Evolutionary conservation across 2,888 invertebrate species (phyloP), one percentile per base, ranked within the genome.

Genomic region (Scrobipalpa costella): DNA sequence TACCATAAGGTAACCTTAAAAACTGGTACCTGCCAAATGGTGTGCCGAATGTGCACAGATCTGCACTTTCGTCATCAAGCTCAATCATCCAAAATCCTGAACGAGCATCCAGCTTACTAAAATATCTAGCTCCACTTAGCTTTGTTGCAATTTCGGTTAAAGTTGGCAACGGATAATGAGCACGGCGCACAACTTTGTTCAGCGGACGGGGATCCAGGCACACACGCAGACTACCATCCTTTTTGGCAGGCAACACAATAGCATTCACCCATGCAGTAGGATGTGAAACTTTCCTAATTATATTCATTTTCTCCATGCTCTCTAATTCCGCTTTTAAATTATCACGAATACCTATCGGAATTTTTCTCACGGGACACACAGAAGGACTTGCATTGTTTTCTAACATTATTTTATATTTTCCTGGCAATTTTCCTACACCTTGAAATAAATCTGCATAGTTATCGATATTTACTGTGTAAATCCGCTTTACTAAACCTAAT

Each of bases 381-480:
- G 67, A 63, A n/a, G 68, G 67, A 38, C 63, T 63, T 7, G 66
- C 65, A 57, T 47, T 62, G 21, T 64, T 49, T 57, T 73, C 68
- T 7, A 73, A 55, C 5, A 67, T 58, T 17, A 72, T 71, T 17
- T 50, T 66, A 62, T 71, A 67, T 63, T 67, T 55, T 3, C 70
- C 71, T 0, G 69, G 73, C 47, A 71, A 61, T 57, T 67, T 68
- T 1, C 72, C 72, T 19, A 73, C 27, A 2, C 73, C 73, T n/a
- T 70, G 15, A 67, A 72, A 72, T 34, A 72, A 68, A 59, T 69
- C 64, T 1, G 61, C 34, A 61, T 69, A 71, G 0, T 63, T 58
- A 57, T 64, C 58, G 9, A 66, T 55, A 38, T 44, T 47, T 33
- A 60, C 27, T 7, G 57, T 15, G 44, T 8, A 55, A 7, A 61